Conservation (phyloP, 2,113 vertebrate species). For the Myiopsitta monachus region DNA sequence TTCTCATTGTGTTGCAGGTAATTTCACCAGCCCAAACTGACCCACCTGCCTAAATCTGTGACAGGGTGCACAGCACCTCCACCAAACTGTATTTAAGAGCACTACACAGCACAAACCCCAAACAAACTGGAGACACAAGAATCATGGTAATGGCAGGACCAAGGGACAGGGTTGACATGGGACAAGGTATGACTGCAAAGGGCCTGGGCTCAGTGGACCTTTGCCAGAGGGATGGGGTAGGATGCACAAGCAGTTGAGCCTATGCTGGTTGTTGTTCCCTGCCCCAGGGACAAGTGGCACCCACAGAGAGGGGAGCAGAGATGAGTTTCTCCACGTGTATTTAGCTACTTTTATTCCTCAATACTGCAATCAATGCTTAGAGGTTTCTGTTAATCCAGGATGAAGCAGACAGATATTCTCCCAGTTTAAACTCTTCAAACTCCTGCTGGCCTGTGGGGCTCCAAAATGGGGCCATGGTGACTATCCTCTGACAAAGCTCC, state of each 20-base stretch:
- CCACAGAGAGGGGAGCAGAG: background rate
- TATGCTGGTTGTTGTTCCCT: background rate
- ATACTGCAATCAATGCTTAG: background rate
- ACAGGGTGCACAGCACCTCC: rapidly evolving
- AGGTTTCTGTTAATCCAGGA: background rate
- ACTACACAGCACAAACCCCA: background rate
- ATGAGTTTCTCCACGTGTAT: rapidly evolving
- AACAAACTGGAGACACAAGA: background rate
- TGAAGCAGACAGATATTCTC: background rate
- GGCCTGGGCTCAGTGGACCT: background rate
- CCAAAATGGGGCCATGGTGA: rapidly evolving
- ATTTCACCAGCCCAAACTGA: background rate
- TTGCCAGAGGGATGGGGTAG: background rate
- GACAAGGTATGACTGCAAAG: background rate
- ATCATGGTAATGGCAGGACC: background rate
- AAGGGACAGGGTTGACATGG: background rate
- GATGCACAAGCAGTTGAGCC: background rate
- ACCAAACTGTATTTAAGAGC: background rate
- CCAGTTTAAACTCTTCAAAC: background rate
- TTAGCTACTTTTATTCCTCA: background rate
- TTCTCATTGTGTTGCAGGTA: background rate
- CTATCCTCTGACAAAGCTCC: background rate
- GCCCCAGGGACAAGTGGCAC: background rate
- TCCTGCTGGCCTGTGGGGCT: background rate
- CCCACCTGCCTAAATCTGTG: background rate